phyloP scores from a whole-genome alignment of 2,888 invertebrate genomes.

The Dynastes maya region DNA sequence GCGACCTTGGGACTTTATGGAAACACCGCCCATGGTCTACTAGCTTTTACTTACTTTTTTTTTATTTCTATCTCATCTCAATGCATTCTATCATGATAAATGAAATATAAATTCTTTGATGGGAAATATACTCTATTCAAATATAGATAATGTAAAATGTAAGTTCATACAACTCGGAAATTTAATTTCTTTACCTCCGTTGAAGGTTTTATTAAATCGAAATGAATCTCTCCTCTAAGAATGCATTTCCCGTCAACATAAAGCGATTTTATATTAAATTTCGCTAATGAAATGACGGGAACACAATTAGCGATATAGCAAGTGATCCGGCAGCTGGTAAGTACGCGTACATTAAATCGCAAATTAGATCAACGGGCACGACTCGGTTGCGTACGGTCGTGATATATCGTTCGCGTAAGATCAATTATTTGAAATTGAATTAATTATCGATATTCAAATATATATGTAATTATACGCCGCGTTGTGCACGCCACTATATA shows the following conservation, averaged over 20 bases:
- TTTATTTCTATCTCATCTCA: too few species aligned
- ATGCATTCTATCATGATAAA: too few species aligned
- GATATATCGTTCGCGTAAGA: constrained; percentile 28
- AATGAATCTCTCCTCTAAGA: not conserved
- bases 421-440: constrained; percentile 47
- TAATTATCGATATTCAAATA: constrained; percentile 48
- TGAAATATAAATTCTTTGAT: too few species aligned
- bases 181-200: not conserved
- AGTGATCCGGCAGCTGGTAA: constrained; percentile 18
- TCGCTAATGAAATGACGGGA: constrained; percentile 24
- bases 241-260: constrained; percentile 11
- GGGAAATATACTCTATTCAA: too few species aligned
- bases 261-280: constrained; percentile 18
- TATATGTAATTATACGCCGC: constrained; percentile 35
- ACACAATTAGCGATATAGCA: constrained; percentile 30
- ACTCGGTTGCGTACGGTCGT: constrained; percentile 12
- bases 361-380: constrained; percentile 43
- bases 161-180: not conserved
- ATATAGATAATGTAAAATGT: too few species aligned
- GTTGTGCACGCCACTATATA: not conserved
- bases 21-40: too few species aligned
- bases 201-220: constrained; percentile 20
- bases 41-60: too few species aligned
- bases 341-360: constrained; percentile 32
- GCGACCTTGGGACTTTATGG: too few species aligned